These are phyloP conservation scores for Drosophila murphyi DNA, from an alignment of 1,140 invertebrate genomes.

Conservation along the genomic window DNA sequence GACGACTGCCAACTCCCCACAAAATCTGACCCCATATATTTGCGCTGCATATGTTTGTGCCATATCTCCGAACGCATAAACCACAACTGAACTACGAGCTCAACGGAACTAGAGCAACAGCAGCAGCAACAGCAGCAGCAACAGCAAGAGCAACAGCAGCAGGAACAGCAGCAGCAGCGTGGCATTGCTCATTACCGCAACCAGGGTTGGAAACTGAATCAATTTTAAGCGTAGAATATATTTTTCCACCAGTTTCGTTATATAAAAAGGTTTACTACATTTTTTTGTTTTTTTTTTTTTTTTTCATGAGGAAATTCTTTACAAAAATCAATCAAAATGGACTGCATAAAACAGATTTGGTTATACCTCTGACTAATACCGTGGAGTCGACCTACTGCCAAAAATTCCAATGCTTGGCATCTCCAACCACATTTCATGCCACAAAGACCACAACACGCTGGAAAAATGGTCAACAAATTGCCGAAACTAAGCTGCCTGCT, in stretches of 20 bases:
- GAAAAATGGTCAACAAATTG: conserved; percentile 49
- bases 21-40: conserved; percentile 59
- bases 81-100: conserved; percentile 71
- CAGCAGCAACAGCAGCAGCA: conserved; percentile 42
- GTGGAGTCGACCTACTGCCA: background rate
- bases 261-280: background rate
- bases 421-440: conserved; percentile 25
- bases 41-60: conserved; percentile 78
- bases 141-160: conserved; percentile 9
- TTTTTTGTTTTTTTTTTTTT: background rate
- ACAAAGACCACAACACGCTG: conserved; percentile 43
- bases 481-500: conserved; percentile 33
- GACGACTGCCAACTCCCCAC: conserved; percentile 24
- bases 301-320: background rate
- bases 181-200: conserved; percentile 56
- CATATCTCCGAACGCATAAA: conserved; percentile 75
- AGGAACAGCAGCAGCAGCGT: conserved; percentile 5
- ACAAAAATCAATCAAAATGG: background rate
- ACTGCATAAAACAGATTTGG: background rate
- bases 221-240: conserved; percentile 2
- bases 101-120: conserved; percentile 62
- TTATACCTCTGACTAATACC: conserved; percentile 5
- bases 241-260: background rate
- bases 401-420: conserved; percentile 16
- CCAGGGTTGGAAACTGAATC: conserved; percentile 12